Conservation (phyloP, 92 coral and sea anemone genomes). For the Epizoanthus illoricatus region DNA sequence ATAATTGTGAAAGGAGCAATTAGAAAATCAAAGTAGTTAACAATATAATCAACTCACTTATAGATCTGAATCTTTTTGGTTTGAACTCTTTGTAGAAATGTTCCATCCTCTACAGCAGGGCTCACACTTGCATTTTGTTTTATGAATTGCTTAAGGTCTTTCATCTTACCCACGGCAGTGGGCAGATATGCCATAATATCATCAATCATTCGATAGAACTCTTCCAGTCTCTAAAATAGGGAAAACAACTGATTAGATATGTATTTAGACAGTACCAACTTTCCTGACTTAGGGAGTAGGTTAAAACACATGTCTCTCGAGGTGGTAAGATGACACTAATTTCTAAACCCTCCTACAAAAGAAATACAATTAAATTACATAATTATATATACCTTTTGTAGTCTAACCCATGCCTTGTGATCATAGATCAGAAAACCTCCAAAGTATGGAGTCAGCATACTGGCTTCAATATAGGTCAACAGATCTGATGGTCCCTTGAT, state of each 20-base stretch:
- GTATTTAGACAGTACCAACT: too few species aligned
- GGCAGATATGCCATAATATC: constrained; percentile 64
- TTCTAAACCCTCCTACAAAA: too few species aligned
- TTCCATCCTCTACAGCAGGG: constrained; percentile 40
- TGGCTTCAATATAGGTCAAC: constrained; percentile 69
- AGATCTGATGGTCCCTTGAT: constrained; percentile 71
- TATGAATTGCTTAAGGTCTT: constrained; percentile 54
- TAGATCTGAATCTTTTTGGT: constrained; percentile 70
- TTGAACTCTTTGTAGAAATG: constrained; percentile 69
- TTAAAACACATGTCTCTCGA: too few species aligned
- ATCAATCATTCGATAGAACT: constrained; percentile 78
- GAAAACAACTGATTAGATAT: neutral
- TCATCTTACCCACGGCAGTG: constrained; percentile 60
- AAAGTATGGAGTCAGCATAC: constrained; percentile 65
- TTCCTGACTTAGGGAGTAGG: too few species aligned
- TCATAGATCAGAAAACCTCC: constrained; percentile 80
- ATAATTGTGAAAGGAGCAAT: neutral
- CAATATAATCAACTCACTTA: constrained; percentile 49
- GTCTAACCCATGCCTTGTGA: constrained; percentile 74
- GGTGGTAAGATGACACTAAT: too few species aligned
- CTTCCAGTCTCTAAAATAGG: constrained; percentile 64
- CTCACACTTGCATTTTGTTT: constrained; percentile 34
- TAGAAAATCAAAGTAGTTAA: neutral
- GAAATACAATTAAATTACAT: neutral
- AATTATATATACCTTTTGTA: constrained; percentile 73